These are phyloP conservation scores for Nowickia ferox DNA, from an alignment of 2,888 invertebrate species.

Conservation along the genomic window DNA sequence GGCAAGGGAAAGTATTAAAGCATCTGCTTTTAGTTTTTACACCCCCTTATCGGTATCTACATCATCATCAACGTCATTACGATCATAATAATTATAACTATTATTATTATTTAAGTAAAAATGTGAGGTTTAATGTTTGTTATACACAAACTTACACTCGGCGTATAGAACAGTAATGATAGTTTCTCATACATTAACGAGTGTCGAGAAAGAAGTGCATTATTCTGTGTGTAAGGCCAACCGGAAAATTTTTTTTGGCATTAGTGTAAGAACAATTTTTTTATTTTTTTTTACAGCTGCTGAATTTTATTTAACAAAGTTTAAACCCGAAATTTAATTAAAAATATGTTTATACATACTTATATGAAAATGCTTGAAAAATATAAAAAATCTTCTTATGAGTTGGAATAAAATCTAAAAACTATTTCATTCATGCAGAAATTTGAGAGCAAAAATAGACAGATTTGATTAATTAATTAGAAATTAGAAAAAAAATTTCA, in stretches of 20 bases:
- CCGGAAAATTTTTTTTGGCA: too few relatives aligned
- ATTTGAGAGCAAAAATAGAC: too few relatives aligned
- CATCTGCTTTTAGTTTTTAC: slow-evolving; percentile 6
- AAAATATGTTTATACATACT: too few relatives aligned
- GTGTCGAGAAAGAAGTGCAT: slow-evolving; percentile 11
- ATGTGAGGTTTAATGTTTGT: slow-evolving; percentile 21
- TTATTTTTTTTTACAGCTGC: background rate
- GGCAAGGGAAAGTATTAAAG: slow-evolving; percentile 11
- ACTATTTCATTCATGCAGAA: too few relatives aligned
- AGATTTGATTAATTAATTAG: too few relatives aligned
- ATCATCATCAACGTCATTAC: slow-evolving; percentile 8
- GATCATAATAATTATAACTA: slow-evolving; percentile 39
- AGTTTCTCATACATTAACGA: slow-evolving; percentile 44
- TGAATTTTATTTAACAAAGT: background rate
- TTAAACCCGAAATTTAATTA: too few relatives aligned
- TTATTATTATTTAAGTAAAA: slow-evolving; percentile 8
- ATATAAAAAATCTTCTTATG: too few relatives aligned
- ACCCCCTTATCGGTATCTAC: background rate
- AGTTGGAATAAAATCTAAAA: too few relatives aligned
- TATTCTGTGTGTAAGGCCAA: background rate
- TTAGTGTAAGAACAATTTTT: too few relatives aligned
- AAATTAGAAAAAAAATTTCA: too few relatives aligned
- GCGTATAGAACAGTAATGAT: slow-evolving; percentile 56
- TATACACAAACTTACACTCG: slow-evolving; percentile 30
- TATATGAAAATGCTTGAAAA: too few relatives aligned